Conservation (phyloP, 2,888 invertebrate species). For the Podabrus alpinus region DNA sequence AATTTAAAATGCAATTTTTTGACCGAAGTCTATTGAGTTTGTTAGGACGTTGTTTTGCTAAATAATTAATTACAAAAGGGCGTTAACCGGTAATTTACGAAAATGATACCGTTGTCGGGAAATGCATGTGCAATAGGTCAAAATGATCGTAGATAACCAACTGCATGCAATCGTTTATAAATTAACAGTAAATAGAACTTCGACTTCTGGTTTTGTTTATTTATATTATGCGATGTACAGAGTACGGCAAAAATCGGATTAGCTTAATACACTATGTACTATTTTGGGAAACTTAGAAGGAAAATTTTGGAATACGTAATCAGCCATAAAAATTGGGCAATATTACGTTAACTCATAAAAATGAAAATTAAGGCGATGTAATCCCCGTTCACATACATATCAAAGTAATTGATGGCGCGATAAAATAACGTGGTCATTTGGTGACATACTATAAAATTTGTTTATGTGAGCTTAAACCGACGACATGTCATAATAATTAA, state of each 20-base stretch:
- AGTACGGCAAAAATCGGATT: neutral
- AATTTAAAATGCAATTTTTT: neutral
- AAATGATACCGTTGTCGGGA: neutral
- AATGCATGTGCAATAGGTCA: neutral
- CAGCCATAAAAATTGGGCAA: neutral
- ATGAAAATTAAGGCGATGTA: neutral
- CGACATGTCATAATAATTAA: slow-evolving; percentile 1
- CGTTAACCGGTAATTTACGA: neutral
- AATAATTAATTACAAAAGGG: neutral
- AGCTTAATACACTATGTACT: too few relatives aligned
- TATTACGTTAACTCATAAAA: neutral
- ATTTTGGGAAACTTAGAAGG: too few relatives aligned
- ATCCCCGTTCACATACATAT: neutral
- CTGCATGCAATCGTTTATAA: neutral
- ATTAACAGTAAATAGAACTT: too few relatives aligned
- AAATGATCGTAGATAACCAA: neutral
- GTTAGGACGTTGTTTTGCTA: neutral
- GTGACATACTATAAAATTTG: neutral
- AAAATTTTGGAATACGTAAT: neutral
- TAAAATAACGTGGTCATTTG: neutral
- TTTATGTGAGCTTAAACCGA: neutral
- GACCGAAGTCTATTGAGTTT: neutral
- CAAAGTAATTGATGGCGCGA: neutral
- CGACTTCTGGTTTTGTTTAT: neutral
- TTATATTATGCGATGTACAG: neutral